Conservation (phyloP, 2,797 vertebrate genomes). For the Myotis daubentonii region DNA sequence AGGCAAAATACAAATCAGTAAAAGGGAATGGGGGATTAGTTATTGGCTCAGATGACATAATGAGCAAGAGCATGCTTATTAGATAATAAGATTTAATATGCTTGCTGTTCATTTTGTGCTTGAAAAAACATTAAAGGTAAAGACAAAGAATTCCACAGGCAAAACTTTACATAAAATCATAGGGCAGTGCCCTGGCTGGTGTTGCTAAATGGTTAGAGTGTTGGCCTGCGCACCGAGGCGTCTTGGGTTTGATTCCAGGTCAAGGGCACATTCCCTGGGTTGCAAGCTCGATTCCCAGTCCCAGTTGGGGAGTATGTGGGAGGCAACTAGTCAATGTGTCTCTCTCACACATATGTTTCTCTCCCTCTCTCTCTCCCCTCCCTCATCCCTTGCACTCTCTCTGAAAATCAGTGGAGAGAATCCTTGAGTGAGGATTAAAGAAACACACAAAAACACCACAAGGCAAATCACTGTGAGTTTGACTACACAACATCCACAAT, state of each 20-base stretch:
- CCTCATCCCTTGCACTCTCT: no score
- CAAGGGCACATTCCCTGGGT: no score
- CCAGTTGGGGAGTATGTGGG: no score
- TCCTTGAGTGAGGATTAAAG: no score
- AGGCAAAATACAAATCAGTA: neutral
- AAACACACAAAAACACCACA: neutral
- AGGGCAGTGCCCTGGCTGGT: neutral
- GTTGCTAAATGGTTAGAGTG: neutral
- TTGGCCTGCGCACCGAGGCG: neutral
- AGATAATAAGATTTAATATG: slow-evolving; percentile 18
- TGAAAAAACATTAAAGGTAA: neutral
- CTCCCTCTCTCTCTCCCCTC: no score
- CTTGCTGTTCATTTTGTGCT: neutral
- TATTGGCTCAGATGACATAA: neutral
- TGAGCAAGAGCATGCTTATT: slow-evolving; percentile 16
- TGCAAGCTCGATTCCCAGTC: no score
- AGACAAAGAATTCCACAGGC: slow-evolving; percentile 21
- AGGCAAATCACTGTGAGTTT: neutral
- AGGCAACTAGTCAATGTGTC: no score
- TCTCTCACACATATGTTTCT: no score
- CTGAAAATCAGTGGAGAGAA: no score
- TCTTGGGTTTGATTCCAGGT: no score
- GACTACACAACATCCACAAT: neutral
- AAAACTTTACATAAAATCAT: neutral
- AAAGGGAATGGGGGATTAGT: neutral